These are phyloP conservation scores for Suillia variegata DNA, from an alignment of 2,888 invertebrate species.

Conservation along the genomic window DNA sequence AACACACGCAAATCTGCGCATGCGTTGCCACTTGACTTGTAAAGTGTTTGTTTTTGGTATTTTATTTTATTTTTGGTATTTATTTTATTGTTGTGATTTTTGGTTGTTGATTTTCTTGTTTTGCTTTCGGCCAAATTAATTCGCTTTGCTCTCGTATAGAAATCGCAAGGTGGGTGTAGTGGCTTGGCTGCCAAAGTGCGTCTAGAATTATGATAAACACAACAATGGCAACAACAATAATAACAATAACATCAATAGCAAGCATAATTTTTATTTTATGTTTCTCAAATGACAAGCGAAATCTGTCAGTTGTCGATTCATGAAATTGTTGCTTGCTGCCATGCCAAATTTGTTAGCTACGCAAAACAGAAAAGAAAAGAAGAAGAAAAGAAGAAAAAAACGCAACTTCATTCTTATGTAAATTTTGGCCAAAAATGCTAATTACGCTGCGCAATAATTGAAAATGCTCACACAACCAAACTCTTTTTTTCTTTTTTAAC, in stretches of 20 bases:
- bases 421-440: background rate
- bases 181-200: background rate
- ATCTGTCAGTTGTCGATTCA: background rate
- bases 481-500: background rate
- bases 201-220: background rate
- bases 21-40: background rate
- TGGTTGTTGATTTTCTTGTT: background rate
- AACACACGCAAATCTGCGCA: background rate
- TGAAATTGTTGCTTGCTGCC: background rate
- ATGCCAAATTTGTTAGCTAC: background rate
- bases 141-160: background rate
- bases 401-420: background rate
- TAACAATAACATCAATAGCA: too few species aligned
- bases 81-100: background rate
- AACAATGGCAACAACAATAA: too few species aligned
- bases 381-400: background rate
- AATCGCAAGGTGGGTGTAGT: background rate
- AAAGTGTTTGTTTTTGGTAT: background rate
- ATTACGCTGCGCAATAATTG: background rate
- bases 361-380: background rate
- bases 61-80: background rate
- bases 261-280: too few species aligned
- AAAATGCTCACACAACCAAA: background rate
- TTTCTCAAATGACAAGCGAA: background rate
- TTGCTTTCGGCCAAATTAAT: background rate